Conservation (phyloP, 2,888 invertebrate species). For the Bombyx huttoni region DNA sequence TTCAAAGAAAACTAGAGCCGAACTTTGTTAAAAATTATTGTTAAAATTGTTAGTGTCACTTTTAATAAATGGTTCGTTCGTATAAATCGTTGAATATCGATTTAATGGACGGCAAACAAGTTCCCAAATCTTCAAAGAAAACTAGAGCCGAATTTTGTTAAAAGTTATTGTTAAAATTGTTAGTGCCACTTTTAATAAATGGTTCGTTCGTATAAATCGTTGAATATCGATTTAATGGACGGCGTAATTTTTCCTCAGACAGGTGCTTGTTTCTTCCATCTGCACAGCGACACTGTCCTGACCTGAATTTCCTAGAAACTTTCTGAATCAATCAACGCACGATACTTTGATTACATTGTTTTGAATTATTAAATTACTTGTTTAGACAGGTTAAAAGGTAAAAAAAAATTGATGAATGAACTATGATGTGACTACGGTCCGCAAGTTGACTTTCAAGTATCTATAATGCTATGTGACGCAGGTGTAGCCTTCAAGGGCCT, state of each 20-base stretch:
- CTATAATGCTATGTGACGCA: too few species aligned
- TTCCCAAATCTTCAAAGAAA: too few species aligned
- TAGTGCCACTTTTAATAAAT: too few species aligned
- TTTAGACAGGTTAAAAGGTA: constrained; percentile 13
- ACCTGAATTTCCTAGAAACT: constrained; percentile 13
- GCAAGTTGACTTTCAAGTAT: too few species aligned
- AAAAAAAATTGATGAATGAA: constrained; percentile 11
- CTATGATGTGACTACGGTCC: too few species aligned
- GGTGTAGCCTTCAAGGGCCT: too few species aligned
- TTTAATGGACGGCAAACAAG: constrained; percentile 33
- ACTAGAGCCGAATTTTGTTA: too few species aligned
- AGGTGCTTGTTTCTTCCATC: constrained; percentile 60
- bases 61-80: background rate
- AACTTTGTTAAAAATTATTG: too few species aligned
- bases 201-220: background rate
- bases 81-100: background rate
- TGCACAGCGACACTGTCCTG: constrained; percentile 27
- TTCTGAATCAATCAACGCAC: constrained; percentile 11
- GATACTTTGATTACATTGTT: constrained; percentile 9
- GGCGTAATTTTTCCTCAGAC: constrained; percentile 37
- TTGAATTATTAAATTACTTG: constrained; percentile 9
- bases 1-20: too few species aligned
- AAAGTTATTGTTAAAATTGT: too few species aligned
- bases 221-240: constrained; percentile 19
- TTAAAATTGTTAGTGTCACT: too few species aligned